Evolutionary conservation across 2,888 invertebrate genomes (phyloP), one percentile per base, ranked within the genome.

Genomic region (Iselma pallidipennis): DNA sequence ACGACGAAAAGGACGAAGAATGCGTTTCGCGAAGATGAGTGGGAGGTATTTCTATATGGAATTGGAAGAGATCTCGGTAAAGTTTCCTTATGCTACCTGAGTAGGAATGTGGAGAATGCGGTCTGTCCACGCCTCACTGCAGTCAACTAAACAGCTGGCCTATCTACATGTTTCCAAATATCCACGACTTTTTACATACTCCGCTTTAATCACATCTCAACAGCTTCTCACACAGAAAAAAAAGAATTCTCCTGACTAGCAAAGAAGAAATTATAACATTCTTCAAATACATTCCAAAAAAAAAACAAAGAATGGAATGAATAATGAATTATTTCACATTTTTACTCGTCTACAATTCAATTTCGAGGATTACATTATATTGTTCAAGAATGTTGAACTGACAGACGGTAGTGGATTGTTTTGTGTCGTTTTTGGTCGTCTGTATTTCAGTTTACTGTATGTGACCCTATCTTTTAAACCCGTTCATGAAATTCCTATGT

Each of bases 41-140:
- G 61, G 65, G 61, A 61, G 65, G 55, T 57, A 56, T 61, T 62
- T 59, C 53, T 63, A 19, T 45, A 49, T 50, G 61, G 59, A 57
- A 61, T 58, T 62, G 56, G 59, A 57, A 62, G 52, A 52, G 59
- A 62, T 62, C 65, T 61, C 54, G 50, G 65, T 67, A 60, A 67
- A 69, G 65, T 72, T 72, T 70, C 68, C 67, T 65, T 66, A 61
- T 64, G 68, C 70, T 74, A 75, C 76, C 75, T 74, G 74, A 63
- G 53, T 62, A 63, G 76, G 79, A 76, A 79, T 78, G 71, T 63
- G 29, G 69, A 67, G 78, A 79, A 79, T 79, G 78, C 71, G 68
- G 74, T 72, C 72, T 71, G 72, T 75, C 72, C 73, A 74, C 75
- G 74, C 76, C 74, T 74, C 72, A 55, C 26, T 61, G 57, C 60